Base-by-base conservation (phyloP, 2,888 invertebrate species). In the Drosophila sordidapex region DNA sequence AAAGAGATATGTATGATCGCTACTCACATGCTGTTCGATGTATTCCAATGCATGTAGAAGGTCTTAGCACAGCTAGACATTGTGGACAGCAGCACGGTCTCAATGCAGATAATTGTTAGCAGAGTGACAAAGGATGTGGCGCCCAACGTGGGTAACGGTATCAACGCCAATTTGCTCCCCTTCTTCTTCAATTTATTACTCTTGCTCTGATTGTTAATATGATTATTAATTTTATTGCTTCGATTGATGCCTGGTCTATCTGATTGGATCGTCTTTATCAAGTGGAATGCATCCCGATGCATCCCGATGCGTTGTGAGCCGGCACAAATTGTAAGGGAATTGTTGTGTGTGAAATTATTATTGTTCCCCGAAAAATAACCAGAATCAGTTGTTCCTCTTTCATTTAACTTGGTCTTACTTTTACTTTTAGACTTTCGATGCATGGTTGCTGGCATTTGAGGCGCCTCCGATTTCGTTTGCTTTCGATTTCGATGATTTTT, bases 11-110 rank as follows among this genome's bases (percentile, higher is more conserved):
- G 8, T 46, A 58, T 6, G 11, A 3, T 15, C 1, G 7, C 2
- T 43, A 92, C 92, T 92, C 70, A 93, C 92, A 97, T 97, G 93
- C 97, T 97, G 93, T 97, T 97, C 81, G 97, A 96, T 84, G 97
- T 97, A 94, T 97, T 97, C 97, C 97, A 97, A 92, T 97, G 97
- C 94, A 97, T 97, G 94, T 96, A 96, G 94, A 97, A 97, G 66
- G 96, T 96, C 93, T 97, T 97, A 75, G 96, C 96, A 94, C 96
- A 96, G 93, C 96, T 96, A 46, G 94, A 94, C 90, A 94, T 94
- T 62, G 94, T 94, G 74, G 94, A 94, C 74, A 94, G 92, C 61
- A 94, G 91, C 59, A 94, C 94, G 60, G 94, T 94, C 92, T 94
- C 94, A 88, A 94, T 92, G 90, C 94, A 94, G 81, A 94, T 93